These are phyloP conservation scores for Eupeodes luniger DNA, from an alignment of 2,888 invertebrate species.

Conservation along the genomic window DNA sequence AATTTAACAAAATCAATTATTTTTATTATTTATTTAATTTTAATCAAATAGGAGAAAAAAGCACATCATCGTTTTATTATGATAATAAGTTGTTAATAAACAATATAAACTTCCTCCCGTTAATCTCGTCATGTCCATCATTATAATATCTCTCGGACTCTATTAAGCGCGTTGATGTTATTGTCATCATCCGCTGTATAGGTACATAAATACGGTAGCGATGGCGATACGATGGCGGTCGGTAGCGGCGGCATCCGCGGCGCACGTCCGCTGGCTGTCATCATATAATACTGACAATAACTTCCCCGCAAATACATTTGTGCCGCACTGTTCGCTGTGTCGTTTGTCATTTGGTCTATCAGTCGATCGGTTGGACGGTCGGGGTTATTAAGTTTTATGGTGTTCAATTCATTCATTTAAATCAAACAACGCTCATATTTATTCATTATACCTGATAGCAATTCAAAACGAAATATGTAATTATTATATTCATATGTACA, in stretches of 20 bases:
- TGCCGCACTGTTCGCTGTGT: too few relatives aligned
- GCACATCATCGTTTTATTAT: slow-evolving; percentile 59
- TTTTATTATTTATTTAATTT: slow-evolving; percentile 1
- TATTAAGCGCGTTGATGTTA: slow-evolving; percentile 22
- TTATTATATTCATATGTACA: neutral
- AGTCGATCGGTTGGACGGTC: too few relatives aligned
- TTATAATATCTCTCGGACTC: slow-evolving; percentile 36
- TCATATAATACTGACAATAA: slow-evolving; percentile 37
- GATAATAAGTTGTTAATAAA: slow-evolving; percentile 61
- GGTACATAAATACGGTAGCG: too few relatives aligned
- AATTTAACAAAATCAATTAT: neutral
- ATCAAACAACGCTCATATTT: slow-evolving; percentile 35
- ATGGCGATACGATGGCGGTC: neutral
- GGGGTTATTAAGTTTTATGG: slow-evolving; percentile 39
- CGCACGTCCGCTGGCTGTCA: slow-evolving; percentile 35
- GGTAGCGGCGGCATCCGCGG: neutral
- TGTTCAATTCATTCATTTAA: slow-evolving; percentile 56
- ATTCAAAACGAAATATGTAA: slow-evolving; percentile 37
- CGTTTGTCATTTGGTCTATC: too few relatives aligned
- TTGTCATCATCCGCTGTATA: slow-evolving; percentile 13
- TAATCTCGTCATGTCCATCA: slow-evolving; percentile 54
- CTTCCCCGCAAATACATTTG: slow-evolving; percentile 49
- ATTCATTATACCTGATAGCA: slow-evolving; percentile 56
- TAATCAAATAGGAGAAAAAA: slow-evolving; percentile 8
- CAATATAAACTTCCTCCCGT: slow-evolving; percentile 63